Percentiles rank a stretch among this genome's conserved stretches.
Conservation (phyloP, 1,140 invertebrate species). For the Melanaphis sacchari region DNA sequence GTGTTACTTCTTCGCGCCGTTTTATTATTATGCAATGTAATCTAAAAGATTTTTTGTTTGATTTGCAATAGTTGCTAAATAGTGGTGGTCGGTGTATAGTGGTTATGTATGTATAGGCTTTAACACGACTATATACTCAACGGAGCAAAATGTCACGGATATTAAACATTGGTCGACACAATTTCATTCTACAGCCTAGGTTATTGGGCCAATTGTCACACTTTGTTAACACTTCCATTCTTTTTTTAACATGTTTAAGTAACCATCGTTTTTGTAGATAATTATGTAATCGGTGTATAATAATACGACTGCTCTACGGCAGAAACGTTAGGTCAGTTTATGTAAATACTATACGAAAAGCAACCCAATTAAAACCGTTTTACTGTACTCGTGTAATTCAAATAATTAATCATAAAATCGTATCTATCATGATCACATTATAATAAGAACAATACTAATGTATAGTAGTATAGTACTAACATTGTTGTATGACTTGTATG, state of each 20-base stretch:
- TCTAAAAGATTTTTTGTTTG: conserved; percentile 36
- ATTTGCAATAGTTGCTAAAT: conserved; percentile 55
- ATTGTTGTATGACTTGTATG: too few species aligned
- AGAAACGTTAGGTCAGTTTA: conserved; percentile 10
- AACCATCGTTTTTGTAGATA: conserved; percentile 30
- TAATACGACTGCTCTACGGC: too few species aligned
- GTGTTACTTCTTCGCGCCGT: background rate
- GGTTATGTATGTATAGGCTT: conserved; percentile 17
- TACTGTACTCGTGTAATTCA: background rate
- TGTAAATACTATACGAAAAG: background rate
- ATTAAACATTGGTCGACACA: conserved; percentile 43
- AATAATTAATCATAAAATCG: background rate
- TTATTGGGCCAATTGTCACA: conserved; percentile 57
- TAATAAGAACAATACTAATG: background rate
- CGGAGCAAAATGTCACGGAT: conserved; percentile 40
- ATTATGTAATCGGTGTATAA: conserved; percentile 21
- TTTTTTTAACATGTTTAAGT: background rate
- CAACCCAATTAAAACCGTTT: background rate
- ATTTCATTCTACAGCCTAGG: conserved; percentile 49
- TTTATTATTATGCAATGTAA: conserved; percentile 31
- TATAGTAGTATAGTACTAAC: background rate
- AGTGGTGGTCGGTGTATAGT: background rate
- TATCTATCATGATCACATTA: background rate
- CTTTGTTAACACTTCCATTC: conserved; percentile 40
- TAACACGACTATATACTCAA: background rate